A percentile compares a stretch with the other conserved stretches of the same genome.
phyloP scores from a whole-genome alignment of 2,888 invertebrate species.

The Pharmacophagus antenor region DNA sequence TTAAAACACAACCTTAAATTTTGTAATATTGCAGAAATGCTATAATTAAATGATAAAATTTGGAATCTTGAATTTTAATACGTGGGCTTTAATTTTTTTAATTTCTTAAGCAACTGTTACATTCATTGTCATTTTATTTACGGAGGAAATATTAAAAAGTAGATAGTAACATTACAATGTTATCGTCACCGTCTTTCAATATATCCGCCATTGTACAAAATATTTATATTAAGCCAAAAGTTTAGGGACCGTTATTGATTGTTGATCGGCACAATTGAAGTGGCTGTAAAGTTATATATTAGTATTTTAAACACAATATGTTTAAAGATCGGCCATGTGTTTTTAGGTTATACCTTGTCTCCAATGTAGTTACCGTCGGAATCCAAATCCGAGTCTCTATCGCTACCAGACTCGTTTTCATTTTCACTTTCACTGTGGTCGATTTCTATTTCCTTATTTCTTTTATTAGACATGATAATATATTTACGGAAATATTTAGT shows the following conservation, averaged over 20 bases:
- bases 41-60: too few species aligned
- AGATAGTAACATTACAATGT: too few species aligned
- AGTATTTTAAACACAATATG: not conserved
- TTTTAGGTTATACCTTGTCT: conserved; percentile 79
- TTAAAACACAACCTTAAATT: too few species aligned
- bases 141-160: too few species aligned
- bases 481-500: not conserved
- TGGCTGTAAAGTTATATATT: too few species aligned
- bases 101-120: too few species aligned
- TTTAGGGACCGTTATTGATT: too few species aligned
- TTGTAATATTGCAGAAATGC: too few species aligned
- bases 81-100: too few species aligned
- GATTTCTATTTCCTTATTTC: conserved; percentile 62
- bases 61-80: too few species aligned
- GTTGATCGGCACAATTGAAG: not conserved
- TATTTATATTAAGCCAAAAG: not conserved
- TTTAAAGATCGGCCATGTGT: conserved; percentile 51
- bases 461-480: conserved; percentile 68
- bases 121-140: not conserved
- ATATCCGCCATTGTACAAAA: not conserved
- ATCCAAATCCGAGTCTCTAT: conserved; percentile 70
- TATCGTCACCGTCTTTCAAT: not conserved
- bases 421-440: conserved; percentile 72
- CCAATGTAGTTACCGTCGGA: conserved; percentile 78
- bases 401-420: conserved; percentile 64